Percentiles rank a stretch among this genome's conserved stretches.
phyloP scores from a whole-genome alignment of 2,113 vertebrate species.

The Marcusenius ussheri region DNA sequence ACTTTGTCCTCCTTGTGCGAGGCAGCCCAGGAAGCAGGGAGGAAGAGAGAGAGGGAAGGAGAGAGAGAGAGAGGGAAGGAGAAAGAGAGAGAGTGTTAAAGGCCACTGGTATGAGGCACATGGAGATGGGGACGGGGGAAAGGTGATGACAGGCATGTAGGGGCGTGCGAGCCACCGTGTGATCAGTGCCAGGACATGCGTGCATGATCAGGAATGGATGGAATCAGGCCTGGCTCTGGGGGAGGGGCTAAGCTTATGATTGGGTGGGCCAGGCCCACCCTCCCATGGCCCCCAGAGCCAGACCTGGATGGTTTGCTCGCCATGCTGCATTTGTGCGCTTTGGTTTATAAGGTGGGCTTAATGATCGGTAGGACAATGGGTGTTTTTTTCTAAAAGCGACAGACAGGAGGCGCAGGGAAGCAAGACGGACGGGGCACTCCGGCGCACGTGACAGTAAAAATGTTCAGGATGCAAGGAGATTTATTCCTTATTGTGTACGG shows the following conservation, averaged over 20 bases:
- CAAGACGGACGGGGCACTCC: not conserved
- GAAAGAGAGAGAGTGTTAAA: slow-evolving; percentile 42
- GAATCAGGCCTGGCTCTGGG: not conserved
- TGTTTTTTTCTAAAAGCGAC: not conserved
- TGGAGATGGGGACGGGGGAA: not conserved
- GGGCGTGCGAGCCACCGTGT: not conserved
- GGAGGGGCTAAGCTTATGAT: not conserved
- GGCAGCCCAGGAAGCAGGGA: slow-evolving; percentile 92
- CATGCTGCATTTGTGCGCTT: not conserved
- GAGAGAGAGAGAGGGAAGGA: slow-evolving; percentile 50
- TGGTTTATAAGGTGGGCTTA: not conserved
- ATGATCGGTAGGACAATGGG: not conserved
- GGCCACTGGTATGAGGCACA: not conserved
- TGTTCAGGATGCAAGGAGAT: not conserved
- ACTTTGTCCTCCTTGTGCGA: slow-evolving; percentile 99
- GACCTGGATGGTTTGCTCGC: not conserved
- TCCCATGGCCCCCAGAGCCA: too few species aligned
- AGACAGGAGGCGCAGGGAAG: not conserved
- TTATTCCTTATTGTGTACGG: not conserved
- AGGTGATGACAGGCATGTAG: not conserved
- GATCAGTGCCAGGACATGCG: not conserved
- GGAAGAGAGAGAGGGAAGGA: slow-evolving; percentile 53
- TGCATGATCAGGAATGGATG: not conserved
- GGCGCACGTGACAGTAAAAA: not conserved
- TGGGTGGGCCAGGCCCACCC: not conserved